Evolutionary conservation across 2,888 invertebrate genomes (phyloP).

Genomic region (Drosophila anceps): DNA sequence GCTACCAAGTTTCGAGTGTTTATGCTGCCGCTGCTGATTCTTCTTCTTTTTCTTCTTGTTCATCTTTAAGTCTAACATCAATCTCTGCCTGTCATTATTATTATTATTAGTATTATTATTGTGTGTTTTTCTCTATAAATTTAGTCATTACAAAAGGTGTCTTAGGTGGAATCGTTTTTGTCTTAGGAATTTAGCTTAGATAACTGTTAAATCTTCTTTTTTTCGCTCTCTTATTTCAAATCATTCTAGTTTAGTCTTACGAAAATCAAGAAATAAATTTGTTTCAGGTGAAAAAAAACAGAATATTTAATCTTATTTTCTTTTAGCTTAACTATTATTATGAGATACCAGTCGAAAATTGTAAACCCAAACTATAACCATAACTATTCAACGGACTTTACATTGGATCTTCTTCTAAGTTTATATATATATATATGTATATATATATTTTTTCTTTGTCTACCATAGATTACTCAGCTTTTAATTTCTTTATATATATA

Average conservation of each 20-base stretch:
- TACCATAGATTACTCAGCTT: conserved; percentile 41
- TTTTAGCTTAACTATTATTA: conserved; percentile 71
- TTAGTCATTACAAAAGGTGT: conserved; percentile 77
- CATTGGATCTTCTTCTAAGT: conserved; percentile 21
- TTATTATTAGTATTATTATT: conserved; percentile 11
- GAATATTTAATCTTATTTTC: conserved; percentile 3
- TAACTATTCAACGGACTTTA: conserved; percentile 61
- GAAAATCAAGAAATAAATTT: conserved; percentile 15
- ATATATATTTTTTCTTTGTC: background rate
- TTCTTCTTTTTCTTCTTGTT: background rate
- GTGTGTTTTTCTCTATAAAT: conserved; percentile 64
- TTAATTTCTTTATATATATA: conserved; percentile 6
- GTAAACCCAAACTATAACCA: conserved; percentile 49
- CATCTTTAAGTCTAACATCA: conserved; percentile 39
- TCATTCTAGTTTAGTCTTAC: conserved; percentile 74
- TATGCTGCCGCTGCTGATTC: too few relatives aligned
- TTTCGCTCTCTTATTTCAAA: conserved; percentile 72
- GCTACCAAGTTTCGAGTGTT: conserved; percentile 24
- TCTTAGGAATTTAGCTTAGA: conserved; percentile 81
- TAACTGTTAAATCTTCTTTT: conserved; percentile 52
- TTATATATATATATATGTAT: background rate
- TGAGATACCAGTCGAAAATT: conserved; percentile 69
- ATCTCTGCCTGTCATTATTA: conserved; percentile 13
- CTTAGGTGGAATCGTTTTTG: conserved; percentile 80
- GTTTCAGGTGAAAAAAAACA: conserved; percentile 4